These are phyloP conservation scores for Bambusicola thoracicus DNA, from an alignment of 2,113 vertebrate genomes.

Conservation along the genomic window DNA sequence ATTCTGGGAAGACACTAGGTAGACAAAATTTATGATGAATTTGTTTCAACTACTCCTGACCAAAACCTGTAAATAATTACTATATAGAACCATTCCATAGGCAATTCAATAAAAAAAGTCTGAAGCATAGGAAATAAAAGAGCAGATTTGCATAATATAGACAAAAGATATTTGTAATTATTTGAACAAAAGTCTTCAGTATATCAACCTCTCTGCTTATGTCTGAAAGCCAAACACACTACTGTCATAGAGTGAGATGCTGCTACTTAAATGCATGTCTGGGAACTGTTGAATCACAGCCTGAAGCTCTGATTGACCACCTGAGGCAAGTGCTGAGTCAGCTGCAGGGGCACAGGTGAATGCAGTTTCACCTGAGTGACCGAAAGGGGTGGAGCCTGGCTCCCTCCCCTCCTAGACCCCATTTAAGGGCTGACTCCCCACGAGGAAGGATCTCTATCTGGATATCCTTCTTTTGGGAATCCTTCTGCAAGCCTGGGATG, in stretches of 20 bases:
- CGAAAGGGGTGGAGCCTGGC: too few relatives aligned
- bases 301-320: too few relatives aligned
- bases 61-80: not conserved
- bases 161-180: not conserved
- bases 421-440: too few relatives aligned
- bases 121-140: not conserved
- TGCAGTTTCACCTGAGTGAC: too few relatives aligned
- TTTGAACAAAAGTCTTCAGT: not conserved
- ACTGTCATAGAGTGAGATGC: not conserved
- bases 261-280: not conserved
- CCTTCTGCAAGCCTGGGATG: too few relatives aligned
- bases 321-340: too few relatives aligned
- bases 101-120: not conserved
- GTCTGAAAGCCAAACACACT: not conserved
- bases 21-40: not conserved
- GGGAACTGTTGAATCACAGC: too few relatives aligned
- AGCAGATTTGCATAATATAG: not conserved
- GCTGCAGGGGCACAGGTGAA: too few relatives aligned
- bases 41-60: not conserved
- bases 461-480: too few relatives aligned
- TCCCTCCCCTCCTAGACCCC: too few relatives aligned
- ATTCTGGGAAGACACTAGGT: not conserved
- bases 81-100: not conserved
- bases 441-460: too few relatives aligned
- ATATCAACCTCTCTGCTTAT: not conserved